Evolutionary conservation across 2,888 invertebrate genomes (phyloP), one percentile per base, ranked within the genome.

Genomic region (Melieria crassipennis): DNA sequence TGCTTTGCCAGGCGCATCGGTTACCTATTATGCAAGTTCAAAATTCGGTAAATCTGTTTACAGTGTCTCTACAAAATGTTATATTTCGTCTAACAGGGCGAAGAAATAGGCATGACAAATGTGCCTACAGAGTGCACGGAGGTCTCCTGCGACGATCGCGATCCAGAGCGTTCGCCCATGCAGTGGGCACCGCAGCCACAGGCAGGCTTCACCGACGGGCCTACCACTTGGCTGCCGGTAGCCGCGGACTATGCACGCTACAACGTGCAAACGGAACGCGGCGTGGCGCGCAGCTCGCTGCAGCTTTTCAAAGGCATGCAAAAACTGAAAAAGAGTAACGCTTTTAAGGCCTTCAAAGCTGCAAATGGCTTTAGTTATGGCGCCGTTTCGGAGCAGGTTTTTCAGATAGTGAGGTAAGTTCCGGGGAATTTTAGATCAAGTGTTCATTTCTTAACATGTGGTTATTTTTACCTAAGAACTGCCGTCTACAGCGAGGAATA

Each of bases 1-100:
- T 81, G 83, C 93, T 11, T 86, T 96, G 43, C 94, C 94, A 0
- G 95, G 95, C 47, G 91, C 92, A 0, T 89, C 92, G 0, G 89
- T 94, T n/a, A 91, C 92, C 0, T 95, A 95, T 85, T 94, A 95
- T 79, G 95, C 79, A 65, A 74, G 74, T 75, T 30, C 3, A 30
- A 9, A 30, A 1, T 30, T 30, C 30, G 30, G 2, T 3, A 30
- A 30, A 30, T 30, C 3, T 30, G 30, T 30, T 30, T 30, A 30
- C 30, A 30, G 30, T 30, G 3, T 30, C 30, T 30, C 30, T 30
- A 30, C 30, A 30, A 30, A 30, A 30, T 30, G 30, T 30, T 30
- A 30, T 30, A 30, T 3, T 30, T 30, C 30, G 30, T 30, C 30
- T 30, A 30, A 30, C n/a, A 83, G 82, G 93, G 93, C 0, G 93